phyloP scores from a whole-genome alignment of 2,888 invertebrate genomes.

The Gibbula magus region DNA sequence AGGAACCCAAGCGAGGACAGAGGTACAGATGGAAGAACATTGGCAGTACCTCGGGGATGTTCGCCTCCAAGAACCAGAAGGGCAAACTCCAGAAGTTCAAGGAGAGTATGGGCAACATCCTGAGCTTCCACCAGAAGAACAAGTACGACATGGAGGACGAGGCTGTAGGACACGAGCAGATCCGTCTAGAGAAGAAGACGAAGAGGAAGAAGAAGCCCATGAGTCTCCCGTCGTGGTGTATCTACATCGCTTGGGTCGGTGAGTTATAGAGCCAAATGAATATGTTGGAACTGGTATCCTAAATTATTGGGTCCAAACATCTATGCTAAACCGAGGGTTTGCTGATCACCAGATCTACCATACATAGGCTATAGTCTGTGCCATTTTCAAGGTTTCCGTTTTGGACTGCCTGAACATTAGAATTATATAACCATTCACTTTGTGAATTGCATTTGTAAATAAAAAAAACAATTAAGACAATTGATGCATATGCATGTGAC shows the following conservation, averaged over 20 bases:
- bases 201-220: constrained; percentile 72
- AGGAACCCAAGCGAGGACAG: constrained; percentile 61
- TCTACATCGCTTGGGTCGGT: constrained; percentile 74
- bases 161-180: constrained; percentile 40
- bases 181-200: constrained; percentile 46
- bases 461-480: no score
- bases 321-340: no score
- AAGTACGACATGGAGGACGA: constrained; percentile 51
- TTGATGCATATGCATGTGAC: no score
- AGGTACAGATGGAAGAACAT: constrained; percentile 69
- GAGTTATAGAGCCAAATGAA: no score
- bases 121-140: constrained; percentile 63
- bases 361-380: no score
- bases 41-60: constrained; percentile 50
- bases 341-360: no score
- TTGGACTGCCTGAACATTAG: no score
- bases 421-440: no score
- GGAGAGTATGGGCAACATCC: constrained; percentile 62
- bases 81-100: constrained; percentile 62
- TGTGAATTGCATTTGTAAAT: no score
- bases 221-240: constrained; percentile 72
- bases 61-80: constrained; percentile 48
- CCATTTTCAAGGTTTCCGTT: no score
- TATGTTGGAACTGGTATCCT: no score
- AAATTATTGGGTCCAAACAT: no score